These are phyloP conservation scores for Brachionus plicatilis DNA, from an alignment of 1,140 invertebrate species.

Conservation along the genomic window DNA sequence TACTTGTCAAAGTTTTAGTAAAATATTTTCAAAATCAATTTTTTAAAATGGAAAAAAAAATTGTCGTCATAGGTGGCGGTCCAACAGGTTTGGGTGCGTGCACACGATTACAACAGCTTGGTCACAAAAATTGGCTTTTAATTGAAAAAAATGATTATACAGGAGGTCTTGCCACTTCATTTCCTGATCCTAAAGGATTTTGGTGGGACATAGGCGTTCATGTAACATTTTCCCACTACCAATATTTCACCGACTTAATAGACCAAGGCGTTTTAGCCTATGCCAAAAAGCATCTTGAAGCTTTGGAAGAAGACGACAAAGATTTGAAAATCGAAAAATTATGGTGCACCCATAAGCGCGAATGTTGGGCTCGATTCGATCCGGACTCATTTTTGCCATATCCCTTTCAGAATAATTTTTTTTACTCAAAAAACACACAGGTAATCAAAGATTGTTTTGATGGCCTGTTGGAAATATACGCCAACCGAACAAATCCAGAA, in stretches of 20 bases:
- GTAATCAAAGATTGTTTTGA: conserved; percentile 13
- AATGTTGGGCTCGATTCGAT: background rate
- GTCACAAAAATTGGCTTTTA: background rate
- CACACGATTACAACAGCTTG: conserved; percentile 44
- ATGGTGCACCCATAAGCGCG: background rate
- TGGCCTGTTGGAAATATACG: background rate
- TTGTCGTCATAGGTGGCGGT: conserved; percentile 45
- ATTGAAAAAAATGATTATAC: conserved; percentile 41
- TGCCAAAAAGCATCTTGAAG: background rate
- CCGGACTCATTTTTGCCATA: background rate
- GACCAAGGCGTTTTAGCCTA: background rate
- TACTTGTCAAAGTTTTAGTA: background rate
- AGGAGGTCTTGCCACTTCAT: conserved; percentile 47
- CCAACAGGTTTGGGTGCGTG: conserved; percentile 45
- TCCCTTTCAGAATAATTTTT: conserved; percentile 12
- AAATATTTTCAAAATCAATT: background rate
- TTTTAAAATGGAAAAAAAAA: conserved; percentile 42
- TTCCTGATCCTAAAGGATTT: conserved; percentile 48
- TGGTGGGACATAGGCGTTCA: conserved; percentile 53
- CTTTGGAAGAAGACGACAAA: background rate
- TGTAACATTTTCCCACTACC: conserved; percentile 46
- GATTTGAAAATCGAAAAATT: conserved; percentile 8
- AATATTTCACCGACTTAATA: background rate
- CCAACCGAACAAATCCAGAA: background rate
- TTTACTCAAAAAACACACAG: background rate